Conservation (phyloP, 2,113 vertebrate genomes). For the Macaca nemestrina region DNA sequence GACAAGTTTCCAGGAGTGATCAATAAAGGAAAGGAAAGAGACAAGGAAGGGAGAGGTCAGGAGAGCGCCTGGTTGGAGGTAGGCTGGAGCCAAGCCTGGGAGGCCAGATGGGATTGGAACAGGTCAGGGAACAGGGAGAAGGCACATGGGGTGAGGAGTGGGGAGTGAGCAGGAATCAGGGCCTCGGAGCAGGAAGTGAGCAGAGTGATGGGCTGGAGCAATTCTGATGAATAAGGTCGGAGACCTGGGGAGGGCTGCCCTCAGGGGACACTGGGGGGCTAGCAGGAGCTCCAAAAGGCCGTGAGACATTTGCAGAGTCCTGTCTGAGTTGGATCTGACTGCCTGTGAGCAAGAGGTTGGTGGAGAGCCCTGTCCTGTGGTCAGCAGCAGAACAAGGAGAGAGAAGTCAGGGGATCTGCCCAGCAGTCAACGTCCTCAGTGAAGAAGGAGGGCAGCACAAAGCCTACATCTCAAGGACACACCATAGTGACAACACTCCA, state of each 20-base stretch:
- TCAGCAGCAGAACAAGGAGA: neutral
- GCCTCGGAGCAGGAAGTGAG: neutral
- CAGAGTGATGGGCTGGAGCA: neutral
- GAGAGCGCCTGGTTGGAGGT: neutral
- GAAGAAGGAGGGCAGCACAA: neutral
- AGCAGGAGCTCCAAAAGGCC: neutral
- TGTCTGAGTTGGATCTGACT: neutral
- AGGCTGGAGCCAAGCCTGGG: neutral
- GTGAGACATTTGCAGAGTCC: neutral
- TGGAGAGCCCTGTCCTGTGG: neutral
- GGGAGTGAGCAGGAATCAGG: neutral
- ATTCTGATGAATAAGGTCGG: neutral
- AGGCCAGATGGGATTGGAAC: neutral
- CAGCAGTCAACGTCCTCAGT: neutral
- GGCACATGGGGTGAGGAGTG: neutral
- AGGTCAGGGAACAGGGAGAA: neutral
- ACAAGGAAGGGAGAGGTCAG: neutral
- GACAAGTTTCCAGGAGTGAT: neutral
- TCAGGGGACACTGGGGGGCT: neutral
- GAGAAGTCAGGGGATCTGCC: neutral
- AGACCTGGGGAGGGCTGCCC: neutral
- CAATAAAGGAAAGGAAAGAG: slow-evolving; percentile 4
- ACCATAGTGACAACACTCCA: neutral
- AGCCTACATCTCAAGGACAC: neutral
- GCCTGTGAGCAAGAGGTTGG: neutral